phyloP scores from a whole-genome alignment of 92 coral and sea anemone genomes.

The Heliopora coerulea region DNA sequence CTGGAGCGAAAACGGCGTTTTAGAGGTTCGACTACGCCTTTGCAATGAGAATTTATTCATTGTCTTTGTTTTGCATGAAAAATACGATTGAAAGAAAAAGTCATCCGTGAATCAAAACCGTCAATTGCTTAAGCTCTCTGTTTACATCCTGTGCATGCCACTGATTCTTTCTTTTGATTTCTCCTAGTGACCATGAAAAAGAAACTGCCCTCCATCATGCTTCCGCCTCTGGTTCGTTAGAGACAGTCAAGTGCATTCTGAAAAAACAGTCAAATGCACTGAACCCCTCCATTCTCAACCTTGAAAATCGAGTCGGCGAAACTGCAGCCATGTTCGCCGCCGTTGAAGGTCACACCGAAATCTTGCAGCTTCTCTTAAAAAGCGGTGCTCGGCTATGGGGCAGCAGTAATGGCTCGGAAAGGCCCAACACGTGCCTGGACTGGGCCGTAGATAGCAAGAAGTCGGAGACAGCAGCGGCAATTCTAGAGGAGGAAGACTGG shows the following conservation, averaged over 20 bases:
- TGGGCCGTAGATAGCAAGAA: conserved; percentile 24
- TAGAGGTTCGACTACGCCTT: no score
- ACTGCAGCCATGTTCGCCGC: conserved; percentile 40
- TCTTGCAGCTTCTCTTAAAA: background rate
- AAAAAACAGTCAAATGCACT: no score
- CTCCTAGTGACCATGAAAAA: conserved; percentile 28
- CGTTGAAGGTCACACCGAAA: conserved; percentile 1
- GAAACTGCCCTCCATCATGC: conserved; percentile 35
- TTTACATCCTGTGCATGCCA: background rate
- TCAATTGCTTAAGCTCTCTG: no score
- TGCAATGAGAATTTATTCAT: no score
- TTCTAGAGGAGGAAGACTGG: conserved; percentile 4
- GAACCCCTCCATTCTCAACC: background rate
- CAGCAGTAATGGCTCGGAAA: background rate
- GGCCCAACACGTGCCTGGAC: conserved; percentile 19
- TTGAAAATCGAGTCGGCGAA: conserved; percentile 23
- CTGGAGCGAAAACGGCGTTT: no score
- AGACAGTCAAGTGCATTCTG: background rate
- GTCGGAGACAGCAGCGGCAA: background rate
- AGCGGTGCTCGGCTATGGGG: background rate
- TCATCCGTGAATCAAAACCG: no score
- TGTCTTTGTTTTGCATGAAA: no score
- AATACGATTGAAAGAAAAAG: no score
- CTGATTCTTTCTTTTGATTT: background rate
- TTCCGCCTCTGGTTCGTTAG: background rate